Evolutionary conservation across 35 echinoderm and acorn worm species (phyloP).

Genomic region (Holothuria glaberrima): DNA sequence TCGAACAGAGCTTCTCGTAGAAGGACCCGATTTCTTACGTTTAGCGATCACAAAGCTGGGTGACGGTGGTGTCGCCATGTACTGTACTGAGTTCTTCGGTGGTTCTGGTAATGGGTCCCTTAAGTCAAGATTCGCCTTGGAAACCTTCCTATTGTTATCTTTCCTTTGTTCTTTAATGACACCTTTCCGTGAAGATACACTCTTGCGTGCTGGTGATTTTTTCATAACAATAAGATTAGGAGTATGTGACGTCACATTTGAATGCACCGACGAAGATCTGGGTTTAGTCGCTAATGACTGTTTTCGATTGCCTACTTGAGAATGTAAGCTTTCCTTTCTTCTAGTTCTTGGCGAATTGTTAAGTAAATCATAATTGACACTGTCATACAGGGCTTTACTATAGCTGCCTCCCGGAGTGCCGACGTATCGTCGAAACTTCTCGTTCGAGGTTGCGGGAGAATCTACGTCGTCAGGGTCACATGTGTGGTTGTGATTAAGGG

Average conservation of each 20-base stretch:
- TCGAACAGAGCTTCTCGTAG: constrained; percentile 8
- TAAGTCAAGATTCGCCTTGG: constrained; percentile 6
- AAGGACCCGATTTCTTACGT: neutral
- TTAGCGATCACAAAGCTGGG: constrained; percentile 21
- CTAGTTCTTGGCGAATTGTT: neutral
- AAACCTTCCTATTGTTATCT: neutral
- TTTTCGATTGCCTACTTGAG: neutral
- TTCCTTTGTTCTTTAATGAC: constrained; percentile 21
- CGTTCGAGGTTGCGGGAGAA: constrained; percentile 2
- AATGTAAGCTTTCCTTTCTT: constrained; percentile 13
- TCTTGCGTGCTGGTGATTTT: neutral
- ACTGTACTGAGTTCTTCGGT: constrained; percentile 12
- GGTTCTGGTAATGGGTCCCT: constrained; percentile 4
- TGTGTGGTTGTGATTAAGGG: neutral
- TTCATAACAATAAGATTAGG: constrained; percentile 29
- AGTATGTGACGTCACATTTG: neutral
- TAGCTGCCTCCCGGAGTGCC: neutral
- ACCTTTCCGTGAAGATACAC: constrained; percentile 1
- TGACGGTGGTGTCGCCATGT: neutral
- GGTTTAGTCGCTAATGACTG: constrained; percentile 19
- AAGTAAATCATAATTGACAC: constrained; percentile 9
- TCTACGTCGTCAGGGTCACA: neutral
- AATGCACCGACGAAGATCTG: no score
- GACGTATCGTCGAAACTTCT: constrained; percentile 11
- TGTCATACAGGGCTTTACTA: neutral